Conservation (phyloP, 2,113 vertebrate species). For the Oncorhynchus keta region DNA sequence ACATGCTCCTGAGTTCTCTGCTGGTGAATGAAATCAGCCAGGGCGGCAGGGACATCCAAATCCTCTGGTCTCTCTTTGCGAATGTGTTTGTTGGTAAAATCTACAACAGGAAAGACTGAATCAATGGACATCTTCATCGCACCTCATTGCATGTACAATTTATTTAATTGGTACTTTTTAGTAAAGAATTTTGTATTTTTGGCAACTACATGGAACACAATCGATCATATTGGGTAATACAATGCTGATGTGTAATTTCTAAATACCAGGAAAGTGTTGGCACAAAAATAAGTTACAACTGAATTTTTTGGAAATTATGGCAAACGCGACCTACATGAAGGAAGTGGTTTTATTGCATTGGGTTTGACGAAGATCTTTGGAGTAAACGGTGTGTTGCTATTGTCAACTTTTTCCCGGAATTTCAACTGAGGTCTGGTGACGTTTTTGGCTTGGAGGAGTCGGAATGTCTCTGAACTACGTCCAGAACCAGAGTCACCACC, state of each 20-base stretch:
- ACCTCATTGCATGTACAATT: not conserved
- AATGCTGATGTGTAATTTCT: not conserved
- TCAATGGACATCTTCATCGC: not conserved
- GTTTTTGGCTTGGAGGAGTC: conserved; percentile 92
- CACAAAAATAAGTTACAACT: not conserved
- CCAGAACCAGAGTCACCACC: conserved; percentile 69
- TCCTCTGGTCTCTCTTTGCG: conserved; percentile 87
- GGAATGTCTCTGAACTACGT: conserved; percentile 83
- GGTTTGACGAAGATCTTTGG: conserved; percentile 94
- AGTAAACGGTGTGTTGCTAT: conserved; percentile 93
- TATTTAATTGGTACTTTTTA: not conserved
- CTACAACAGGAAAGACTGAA: conserved; percentile 40
- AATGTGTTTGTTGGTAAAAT: conserved; percentile 82
- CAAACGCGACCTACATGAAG: conserved; percentile 77
- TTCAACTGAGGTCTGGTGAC: conserved; percentile 88
- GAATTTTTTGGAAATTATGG: not conserved
- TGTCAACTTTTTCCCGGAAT: conserved; percentile 93
- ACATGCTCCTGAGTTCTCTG: conserved; percentile 87
- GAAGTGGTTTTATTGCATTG: conserved; percentile 87
- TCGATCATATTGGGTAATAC: not conserved
- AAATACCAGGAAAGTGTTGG: not conserved
- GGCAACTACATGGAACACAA: not conserved
- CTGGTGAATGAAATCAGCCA: conserved; percentile 95
- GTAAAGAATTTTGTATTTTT: not conserved
- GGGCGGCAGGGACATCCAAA: conserved; percentile 86